Evolutionary conservation across 2,113 vertebrate genomes (phyloP), one percentile per base, ranked within the genome.

Genomic region (Python bivittatus): DNA sequence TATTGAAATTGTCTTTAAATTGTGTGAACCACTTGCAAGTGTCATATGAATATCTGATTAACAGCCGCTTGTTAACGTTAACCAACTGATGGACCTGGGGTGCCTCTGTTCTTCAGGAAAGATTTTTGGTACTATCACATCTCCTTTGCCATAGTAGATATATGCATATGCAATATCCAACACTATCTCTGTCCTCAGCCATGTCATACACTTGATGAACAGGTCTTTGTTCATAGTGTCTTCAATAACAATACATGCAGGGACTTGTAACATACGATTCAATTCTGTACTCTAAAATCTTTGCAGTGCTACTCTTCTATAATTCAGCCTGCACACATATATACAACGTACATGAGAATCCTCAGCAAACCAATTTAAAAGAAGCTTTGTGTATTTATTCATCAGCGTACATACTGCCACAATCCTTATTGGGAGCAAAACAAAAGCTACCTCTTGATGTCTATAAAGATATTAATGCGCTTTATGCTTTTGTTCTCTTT

Each of bases 391-490:
- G n/a, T n/a, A n/a, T n/a, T n/a, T n/a, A n/a, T n/a, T n/a, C n/a
- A n/a, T n/a, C n/a, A n/a, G n/a, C n/a, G n/a, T n/a, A n/a, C n/a
- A n/a, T n/a, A n/a, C n/a, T n/a, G n/a, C n/a, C n/a, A n/a, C n/a
- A n/a, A n/a, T n/a, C 96, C 48, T 94, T 93, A 95, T 88, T 52
- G 87, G 72, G 94, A 94, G 95, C 93, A 87, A 60, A 85, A 85
- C 52, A 83, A 93, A 94, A 95, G 44, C 89, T 83, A 11, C 58
- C 88, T 90, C 91, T 72, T 79, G 56, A 60, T 88, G 57, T 68
- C 72, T 92, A 91, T 0, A 1, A 38, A 68, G 84, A 91, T 33
- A n/a, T n/a, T 54, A 95, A 94, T n/a, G 23, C n/a, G 88, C 3
- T 86, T 84, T 91, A 72, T 20, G 33, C 58, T 87, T 87, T 22